Conservation (phyloP, 2,113 vertebrate species). For the Trinectes maculatus region DNA sequence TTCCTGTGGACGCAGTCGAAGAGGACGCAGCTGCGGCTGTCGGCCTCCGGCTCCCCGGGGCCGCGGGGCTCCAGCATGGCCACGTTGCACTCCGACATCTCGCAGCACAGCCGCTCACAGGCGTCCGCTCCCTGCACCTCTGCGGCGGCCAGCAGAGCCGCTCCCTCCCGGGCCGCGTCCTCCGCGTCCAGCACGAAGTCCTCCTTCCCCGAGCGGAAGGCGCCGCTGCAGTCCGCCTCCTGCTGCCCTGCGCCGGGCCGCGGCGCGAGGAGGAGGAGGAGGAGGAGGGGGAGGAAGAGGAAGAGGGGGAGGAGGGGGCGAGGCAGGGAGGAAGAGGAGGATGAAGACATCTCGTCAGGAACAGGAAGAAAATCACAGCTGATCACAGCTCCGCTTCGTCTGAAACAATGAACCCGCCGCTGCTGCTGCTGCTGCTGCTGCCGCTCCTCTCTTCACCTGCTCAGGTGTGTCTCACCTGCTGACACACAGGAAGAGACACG, state of each 20-base stretch:
- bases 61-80: conserved; percentile 82
- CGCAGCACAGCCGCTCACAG: conserved; percentile 86
- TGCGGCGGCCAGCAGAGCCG: conserved; percentile 82
- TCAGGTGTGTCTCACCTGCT: conserved; percentile 53
- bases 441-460: neutral
- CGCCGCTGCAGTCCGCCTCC: conserved; percentile 18
- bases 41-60: conserved; percentile 12
- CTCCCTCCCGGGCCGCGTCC: conserved; percentile 85
- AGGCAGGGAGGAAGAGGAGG: conserved; percentile 1
- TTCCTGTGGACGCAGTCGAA: conserved; percentile 88
- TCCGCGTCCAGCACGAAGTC: conserved; percentile 86
- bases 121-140: conserved; percentile 55
- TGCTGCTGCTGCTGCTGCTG: neutral
- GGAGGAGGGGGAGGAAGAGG: neutral
- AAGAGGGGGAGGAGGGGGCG: conserved; percentile 6
- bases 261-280: conserved; percentile 4
- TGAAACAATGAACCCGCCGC: no score
- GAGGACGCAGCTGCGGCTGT: conserved; percentile 80
- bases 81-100: conserved; percentile 81
- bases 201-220: conserved; percentile 73
- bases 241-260: neutral
- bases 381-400: no score
- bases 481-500: conserved; percentile 29
- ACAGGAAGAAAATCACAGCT: no score
- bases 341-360: conserved; percentile 15